These are phyloP conservation scores for Drosophila nigricruria DNA, from an alignment of 2,888 invertebrate genomes.

Conservation along the genomic window DNA sequence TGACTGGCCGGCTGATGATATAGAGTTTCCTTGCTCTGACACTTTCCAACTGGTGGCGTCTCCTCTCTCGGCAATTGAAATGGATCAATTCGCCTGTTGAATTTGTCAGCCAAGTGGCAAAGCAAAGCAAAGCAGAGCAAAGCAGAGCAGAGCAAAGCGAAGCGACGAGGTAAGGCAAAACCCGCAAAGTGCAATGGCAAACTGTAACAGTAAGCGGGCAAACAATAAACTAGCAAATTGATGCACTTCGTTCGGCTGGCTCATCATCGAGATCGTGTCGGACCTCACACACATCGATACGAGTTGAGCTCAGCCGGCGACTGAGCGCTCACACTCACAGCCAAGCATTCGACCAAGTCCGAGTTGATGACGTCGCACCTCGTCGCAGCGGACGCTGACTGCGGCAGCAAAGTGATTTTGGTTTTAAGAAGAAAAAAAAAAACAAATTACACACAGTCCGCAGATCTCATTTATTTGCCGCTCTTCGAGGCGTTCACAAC, in stretches of 20 bases:
- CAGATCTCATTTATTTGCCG: constrained; percentile 85
- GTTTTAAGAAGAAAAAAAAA: constrained; percentile 80
- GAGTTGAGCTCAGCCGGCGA: constrained; percentile 52
- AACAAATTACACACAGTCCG: constrained; percentile 83
- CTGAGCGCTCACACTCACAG: constrained; percentile 42
- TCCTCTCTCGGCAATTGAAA: constrained; percentile 23
- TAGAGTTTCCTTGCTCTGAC: constrained; percentile 55
- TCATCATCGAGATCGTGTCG: constrained; percentile 58
- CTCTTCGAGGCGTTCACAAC: constrained; percentile 84
- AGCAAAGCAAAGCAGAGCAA: neutral
- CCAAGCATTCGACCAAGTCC: constrained; percentile 24
- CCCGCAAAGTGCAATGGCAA: constrained; percentile 72
- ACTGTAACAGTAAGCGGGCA: constrained; percentile 72
- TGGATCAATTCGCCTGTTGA: constrained; percentile 57
- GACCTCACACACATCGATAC: constrained; percentile 71
- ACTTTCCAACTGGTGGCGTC: constrained; percentile 39
- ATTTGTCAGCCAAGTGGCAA: constrained; percentile 67
- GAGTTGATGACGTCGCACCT: constrained; percentile 65
- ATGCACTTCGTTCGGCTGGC: constrained; percentile 60
- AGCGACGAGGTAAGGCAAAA: constrained; percentile 42
- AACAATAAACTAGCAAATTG: constrained; percentile 77
- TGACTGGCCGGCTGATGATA: constrained; percentile 43
- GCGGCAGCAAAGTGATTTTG: constrained; percentile 69
- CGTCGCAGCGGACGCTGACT: constrained; percentile 31
- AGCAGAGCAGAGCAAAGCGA: constrained; percentile 8